Evolutionary conservation across 2,113 vertebrate genomes (phyloP), one percentile per base, ranked within the genome.

Genomic region (Oryzias celebensis): DNA sequence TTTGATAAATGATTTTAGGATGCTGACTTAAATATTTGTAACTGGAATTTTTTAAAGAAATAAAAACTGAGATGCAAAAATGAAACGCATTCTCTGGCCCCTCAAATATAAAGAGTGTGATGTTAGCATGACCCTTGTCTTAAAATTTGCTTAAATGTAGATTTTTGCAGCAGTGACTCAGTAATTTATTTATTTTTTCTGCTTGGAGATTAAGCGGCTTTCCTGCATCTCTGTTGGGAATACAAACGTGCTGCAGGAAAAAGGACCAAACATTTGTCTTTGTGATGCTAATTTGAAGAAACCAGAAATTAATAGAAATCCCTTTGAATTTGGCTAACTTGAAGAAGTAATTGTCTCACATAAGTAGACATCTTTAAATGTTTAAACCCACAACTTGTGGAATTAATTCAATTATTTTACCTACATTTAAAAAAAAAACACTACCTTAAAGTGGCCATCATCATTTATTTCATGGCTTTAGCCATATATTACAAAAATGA

Each of bases 261-360:
- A 65, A 44, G 23, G 51, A 70, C 57, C 71, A 70, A 84, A 57
- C 48, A 47, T 65, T 23, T 14, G 7, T 63, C 78, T 86, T 90
- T 90, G 78, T 88, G 71, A 91, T 90, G 89, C 62, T 83, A 90
- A 90, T 85, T 42, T 63, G 14, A 53, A 3, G 50, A 70, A 85
- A 81, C 23, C 49, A 41, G 22, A 77, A 77, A 80, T 75, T 77
- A 58, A 60, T 73, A 52, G 71, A 67, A 41, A 63, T 65, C 53
- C 51, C 43, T 68, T 69, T 67, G 64, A 79, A 52, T 71, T 48
- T 64, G 62, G 73, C 46, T 65, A 50, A 58, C 42, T 42, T 64
- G n/a, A 20, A 48, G 52, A 63, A 59, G 52, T 60, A 44, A 31
- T n/a, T 15, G 22, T 52, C 42, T 18, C 45, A 31, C 50, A n/a